A percentile compares a stretch with the other conserved stretches of the same genome.
Conservation (phyloP, 2,888 invertebrate species). For the Poecilobothrus nobilitatus region DNA sequence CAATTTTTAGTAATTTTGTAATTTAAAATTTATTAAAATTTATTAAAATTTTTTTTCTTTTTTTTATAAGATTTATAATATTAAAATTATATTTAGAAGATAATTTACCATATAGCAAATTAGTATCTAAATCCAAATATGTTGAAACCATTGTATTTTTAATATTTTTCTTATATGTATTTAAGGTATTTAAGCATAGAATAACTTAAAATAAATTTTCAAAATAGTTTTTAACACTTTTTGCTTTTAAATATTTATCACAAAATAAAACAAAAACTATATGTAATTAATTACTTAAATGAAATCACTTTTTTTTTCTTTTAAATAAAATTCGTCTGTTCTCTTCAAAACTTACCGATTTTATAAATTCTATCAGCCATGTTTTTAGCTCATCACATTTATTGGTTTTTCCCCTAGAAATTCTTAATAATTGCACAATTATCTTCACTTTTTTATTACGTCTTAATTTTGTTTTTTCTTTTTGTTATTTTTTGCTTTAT, state of each 20-base stretch:
- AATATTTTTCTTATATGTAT: no score
- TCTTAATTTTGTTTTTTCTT: not conserved
- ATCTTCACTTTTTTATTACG: no score
- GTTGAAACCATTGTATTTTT: not conserved
- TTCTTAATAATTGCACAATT: not conserved
- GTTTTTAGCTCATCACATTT: not conserved
- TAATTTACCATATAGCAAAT: not conserved
- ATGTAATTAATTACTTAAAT: no score
- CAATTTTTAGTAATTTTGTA: no score
- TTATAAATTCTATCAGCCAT: not conserved
- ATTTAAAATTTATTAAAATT: no score
- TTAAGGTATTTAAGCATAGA: not conserved
- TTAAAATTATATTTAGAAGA: not conserved
- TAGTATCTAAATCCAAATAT: conserved; percentile 2
- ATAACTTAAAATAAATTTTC: not conserved
- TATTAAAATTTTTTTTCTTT: not conserved
- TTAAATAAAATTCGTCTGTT: not conserved
- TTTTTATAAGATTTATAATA: not conserved
- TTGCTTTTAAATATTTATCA: not conserved
- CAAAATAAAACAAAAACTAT: no score
- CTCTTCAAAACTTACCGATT: not conserved
- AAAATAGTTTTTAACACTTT: no score
- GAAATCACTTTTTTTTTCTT: not conserved
- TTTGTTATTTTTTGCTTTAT: not conserved
- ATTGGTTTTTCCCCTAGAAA: not conserved